Evolutionary conservation across 2,797 vertebrate species (phyloP), one percentile per base, ranked within the genome.

Genomic region (Trichosurus vulpecula): DNA sequence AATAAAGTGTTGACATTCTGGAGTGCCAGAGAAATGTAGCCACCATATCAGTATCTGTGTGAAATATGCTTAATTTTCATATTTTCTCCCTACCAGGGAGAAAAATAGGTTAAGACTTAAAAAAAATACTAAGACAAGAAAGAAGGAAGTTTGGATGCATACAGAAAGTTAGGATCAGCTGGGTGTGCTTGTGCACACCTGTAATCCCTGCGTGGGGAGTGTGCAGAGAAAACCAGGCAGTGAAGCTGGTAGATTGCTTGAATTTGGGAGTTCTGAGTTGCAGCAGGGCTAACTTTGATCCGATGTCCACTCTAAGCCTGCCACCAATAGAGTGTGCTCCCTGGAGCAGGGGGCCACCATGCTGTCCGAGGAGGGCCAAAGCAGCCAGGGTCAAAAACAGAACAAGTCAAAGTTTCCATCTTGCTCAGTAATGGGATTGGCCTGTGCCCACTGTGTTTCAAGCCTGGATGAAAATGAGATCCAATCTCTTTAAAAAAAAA

Each of bases 1-100:
- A 56, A 94, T 91, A 81, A 91, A 90, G 27, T 92, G 61, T 96
- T 92, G 66, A 16, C 31, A 31, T 22, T 54, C n/a, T 47, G 27
- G 56, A 56, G 1, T 47, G 53, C 0, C 93, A 90, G 47, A 61
- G 87, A 91, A 31, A 92, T 9, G 25, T 54, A 30, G 52, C 29
- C 90, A 95, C 54, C 54, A 4, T 10, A 3, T 92, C 25, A 74
- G 12, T 91, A 91, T 92, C 51, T 93, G 0, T 96, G 14, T 95
- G 25, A 94, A 55, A 35, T 90, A 51, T 81, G 55, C n/a, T n/a
- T 87, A 25, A 87, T 95, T 51, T 6, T 54, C 55, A 58, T 51
- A 22, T 90, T 11, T n/a, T n/a, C n/a, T n/a, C 66, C 13, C 22
- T 92, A 92, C 27, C 13, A 3, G 90, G 29, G 27, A 55, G 61